Conservation (phyloP, 2,888 invertebrate genomes). For the Agrochola circellaris region DNA sequence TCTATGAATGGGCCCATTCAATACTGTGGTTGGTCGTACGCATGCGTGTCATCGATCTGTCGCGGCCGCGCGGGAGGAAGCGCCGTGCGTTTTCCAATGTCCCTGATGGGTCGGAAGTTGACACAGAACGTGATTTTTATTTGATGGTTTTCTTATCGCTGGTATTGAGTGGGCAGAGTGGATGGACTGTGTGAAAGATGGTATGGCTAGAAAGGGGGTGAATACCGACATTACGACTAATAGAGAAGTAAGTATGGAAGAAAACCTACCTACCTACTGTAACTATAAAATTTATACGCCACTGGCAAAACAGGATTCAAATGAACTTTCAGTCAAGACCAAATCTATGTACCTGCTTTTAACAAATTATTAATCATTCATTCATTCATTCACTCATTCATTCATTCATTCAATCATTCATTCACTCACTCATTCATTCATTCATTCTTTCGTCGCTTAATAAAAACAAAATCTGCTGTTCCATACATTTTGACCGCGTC, state of each 20-base stretch:
- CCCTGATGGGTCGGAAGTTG: slow-evolving; percentile 42
- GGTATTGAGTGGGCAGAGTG: not conserved
- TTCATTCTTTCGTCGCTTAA: no score
- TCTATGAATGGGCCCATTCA: slow-evolving; percentile 86
- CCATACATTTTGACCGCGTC: no score
- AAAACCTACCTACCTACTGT: no score
- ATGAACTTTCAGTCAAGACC: no score
- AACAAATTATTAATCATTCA: no score
- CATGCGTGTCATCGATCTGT: slow-evolving; percentile 81
- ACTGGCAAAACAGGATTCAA: no score
- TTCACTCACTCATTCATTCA: no score
- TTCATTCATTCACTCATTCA: no score
- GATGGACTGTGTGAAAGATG: not conserved
- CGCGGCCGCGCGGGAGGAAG: slow-evolving; percentile 65
- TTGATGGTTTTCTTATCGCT: not conserved
- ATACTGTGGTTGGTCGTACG: slow-evolving; percentile 76
- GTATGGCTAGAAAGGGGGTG: not conserved
- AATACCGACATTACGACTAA: not conserved
- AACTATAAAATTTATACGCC: no score
- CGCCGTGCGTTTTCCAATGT: slow-evolving; percentile 63
- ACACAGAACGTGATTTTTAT: slow-evolving; percentile 28
- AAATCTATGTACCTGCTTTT: no score
- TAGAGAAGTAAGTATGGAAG: not conserved
- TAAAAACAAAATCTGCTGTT: no score
- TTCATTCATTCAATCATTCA: no score